phyloP scores from a whole-genome alignment of 2,113 vertebrate genomes.

The Atractosteus spatula region DNA sequence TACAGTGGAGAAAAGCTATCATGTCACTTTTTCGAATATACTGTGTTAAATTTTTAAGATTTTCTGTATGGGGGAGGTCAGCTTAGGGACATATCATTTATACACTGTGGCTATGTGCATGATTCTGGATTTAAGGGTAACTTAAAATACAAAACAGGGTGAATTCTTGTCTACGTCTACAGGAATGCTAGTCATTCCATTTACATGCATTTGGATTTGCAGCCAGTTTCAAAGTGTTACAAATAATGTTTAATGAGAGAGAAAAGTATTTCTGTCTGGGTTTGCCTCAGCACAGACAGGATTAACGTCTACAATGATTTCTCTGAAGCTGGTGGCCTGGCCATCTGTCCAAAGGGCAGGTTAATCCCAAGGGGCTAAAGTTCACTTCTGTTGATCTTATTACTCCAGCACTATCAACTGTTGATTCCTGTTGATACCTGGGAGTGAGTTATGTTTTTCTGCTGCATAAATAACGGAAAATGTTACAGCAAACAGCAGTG shows the following conservation, averaged over 20 bases:
- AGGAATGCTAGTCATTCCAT: constrained; percentile 15
- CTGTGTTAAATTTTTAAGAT: too few species aligned
- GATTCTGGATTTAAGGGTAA: background rate
- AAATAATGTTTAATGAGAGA: background rate
- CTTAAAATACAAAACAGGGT: background rate
- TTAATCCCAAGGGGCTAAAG: background rate
- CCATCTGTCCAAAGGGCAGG: constrained; percentile 13
- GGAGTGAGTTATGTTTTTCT: too few species aligned
- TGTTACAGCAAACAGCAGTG: too few species aligned
- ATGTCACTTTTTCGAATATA: too few species aligned
- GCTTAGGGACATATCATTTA: background rate
- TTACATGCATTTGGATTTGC: constrained; percentile 12
- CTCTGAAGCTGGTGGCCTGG: background rate
- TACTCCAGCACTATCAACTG: background rate
- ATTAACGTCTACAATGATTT: background rate
- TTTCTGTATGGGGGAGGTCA: too few species aligned
- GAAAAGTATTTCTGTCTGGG: constrained; percentile 8
- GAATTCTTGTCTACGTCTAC: constrained; percentile 4
- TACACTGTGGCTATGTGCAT: too few species aligned
- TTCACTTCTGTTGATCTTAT: background rate
- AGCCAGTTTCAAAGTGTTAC: constrained; percentile 12
- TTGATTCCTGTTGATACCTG: background rate
- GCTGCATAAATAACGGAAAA: too few species aligned
- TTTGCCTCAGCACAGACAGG: background rate
- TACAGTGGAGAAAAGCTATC: too few species aligned